A percentile compares a stretch with the other conserved stretches of the same genome.
Conservation (phyloP, 92 coral and sea anemone genomes). For the Ricordea florida region DNA sequence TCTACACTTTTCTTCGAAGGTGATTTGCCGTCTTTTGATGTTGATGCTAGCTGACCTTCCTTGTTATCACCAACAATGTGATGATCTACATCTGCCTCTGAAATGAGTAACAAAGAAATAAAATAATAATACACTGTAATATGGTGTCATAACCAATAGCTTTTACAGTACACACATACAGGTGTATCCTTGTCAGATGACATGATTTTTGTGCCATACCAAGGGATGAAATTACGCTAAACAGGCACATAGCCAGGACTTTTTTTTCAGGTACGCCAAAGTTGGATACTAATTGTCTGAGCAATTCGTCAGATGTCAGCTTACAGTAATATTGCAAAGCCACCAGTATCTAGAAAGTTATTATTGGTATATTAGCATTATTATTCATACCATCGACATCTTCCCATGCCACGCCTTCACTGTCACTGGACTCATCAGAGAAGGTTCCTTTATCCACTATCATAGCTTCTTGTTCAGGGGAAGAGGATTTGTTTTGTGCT, state of each 20-base stretch:
- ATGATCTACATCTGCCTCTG: constrained; percentile 71
- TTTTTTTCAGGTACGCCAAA: too few species aligned
- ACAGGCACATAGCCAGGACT: too few species aligned
- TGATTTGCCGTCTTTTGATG: constrained; percentile 8
- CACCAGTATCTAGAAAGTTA: too few species aligned
- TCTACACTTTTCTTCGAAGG: constrained; percentile 69
- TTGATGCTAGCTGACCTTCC: constrained; percentile 2
- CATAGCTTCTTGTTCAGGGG: too few species aligned
- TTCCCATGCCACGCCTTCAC: constrained; percentile 82
- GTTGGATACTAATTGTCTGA: too few species aligned
- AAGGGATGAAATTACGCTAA: too few species aligned
- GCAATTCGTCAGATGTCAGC: too few species aligned
- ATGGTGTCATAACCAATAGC: neutral
- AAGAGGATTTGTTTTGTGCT: neutral
- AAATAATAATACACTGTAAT: neutral
- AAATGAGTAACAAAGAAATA: neutral
- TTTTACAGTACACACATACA: neutral
- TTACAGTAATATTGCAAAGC: too few species aligned
- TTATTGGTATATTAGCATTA: neutral
- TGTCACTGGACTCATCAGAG: constrained; percentile 29
- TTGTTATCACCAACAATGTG: neutral
- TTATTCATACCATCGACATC: constrained; percentile 78
- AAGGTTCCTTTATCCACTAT: neutral
- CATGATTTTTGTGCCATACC: too few species aligned
- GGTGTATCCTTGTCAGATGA: too few species aligned